Conservation (phyloP, 2,888 invertebrate genomes). For the Heliconius ethilla region DNA sequence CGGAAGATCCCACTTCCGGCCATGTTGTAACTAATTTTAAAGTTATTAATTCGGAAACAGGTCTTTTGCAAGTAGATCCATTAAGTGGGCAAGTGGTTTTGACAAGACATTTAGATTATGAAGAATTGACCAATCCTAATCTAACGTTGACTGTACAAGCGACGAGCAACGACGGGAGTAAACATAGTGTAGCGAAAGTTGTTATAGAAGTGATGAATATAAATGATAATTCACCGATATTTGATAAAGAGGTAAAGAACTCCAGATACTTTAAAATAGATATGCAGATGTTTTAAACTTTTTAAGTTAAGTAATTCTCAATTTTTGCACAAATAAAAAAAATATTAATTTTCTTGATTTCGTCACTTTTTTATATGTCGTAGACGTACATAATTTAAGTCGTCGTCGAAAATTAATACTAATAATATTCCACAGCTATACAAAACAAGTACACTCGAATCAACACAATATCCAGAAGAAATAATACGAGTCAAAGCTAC, state of each 20-base stretch:
- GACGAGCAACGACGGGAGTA: conserved; percentile 75
- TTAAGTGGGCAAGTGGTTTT: conserved; percentile 88
- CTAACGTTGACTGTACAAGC: conserved; percentile 82
- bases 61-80: conserved; percentile 83
- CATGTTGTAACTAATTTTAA: conserved; percentile 83
- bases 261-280: background rate
- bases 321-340: background rate
- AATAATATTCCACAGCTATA: conserved; percentile 75
- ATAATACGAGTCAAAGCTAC: conserved; percentile 86
- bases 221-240: conserved; percentile 89
- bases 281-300: background rate
- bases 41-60: conserved; percentile 80
- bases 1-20: conserved; percentile 86
- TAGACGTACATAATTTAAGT: too few species aligned
- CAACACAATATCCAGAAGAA: conserved; percentile 84
- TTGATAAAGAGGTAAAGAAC: conserved; percentile 81
- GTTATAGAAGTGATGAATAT: conserved; percentile 87
- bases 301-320: background rate
- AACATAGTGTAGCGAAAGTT: conserved; percentile 85
- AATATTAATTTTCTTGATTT: too few species aligned
- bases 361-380: too few species aligned
- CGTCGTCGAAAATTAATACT: background rate
- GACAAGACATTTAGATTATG: conserved; percentile 89
- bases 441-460: conserved; percentile 87
- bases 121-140: conserved; percentile 84